Evolutionary conservation across 2,113 vertebrate genomes (phyloP).

Genomic region (Lethenteron reissneri): DNA sequence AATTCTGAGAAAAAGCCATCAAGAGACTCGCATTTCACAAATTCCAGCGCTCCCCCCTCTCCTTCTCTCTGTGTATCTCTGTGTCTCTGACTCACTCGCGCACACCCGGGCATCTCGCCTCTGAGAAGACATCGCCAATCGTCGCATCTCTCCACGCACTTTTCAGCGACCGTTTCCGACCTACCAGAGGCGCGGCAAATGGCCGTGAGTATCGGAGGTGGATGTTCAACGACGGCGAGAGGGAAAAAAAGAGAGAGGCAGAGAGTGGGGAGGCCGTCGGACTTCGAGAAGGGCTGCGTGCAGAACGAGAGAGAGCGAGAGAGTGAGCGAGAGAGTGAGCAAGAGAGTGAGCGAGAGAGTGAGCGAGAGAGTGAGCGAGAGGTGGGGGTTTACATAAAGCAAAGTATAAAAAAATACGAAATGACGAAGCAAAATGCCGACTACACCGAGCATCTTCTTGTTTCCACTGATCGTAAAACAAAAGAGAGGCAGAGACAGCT

Average conservation of each 20-base stretch:
- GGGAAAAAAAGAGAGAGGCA: neutral
- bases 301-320: too few relatives aligned
- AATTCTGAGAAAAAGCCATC: too few relatives aligned
- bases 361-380: too few relatives aligned
- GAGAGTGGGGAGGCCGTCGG: neutral
- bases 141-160: constrained; percentile 12
- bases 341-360: too few relatives aligned
- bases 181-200: constrained; percentile 13
- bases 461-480: neutral
- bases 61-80: neutral
- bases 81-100: neutral
- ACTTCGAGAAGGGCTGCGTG: too few relatives aligned
- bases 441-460: too few relatives aligned
- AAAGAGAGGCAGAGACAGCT: neutral
- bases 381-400: too few relatives aligned
- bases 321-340: too few relatives aligned
- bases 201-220: constrained; percentile 23
- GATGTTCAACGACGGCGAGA: constrained; percentile 17
- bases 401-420: too few relatives aligned
- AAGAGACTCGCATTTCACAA: too few relatives aligned
- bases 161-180: constrained; percentile 11
- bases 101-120: neutral
- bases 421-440: too few relatives aligned
- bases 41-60: too few relatives aligned
- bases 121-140: neutral